A percentile compares a stretch with the other conserved stretches of the same genome.
Evolutionary conservation across 2,888 invertebrate species (phyloP).

Genomic region (Diplazon laetatorius): DNA sequence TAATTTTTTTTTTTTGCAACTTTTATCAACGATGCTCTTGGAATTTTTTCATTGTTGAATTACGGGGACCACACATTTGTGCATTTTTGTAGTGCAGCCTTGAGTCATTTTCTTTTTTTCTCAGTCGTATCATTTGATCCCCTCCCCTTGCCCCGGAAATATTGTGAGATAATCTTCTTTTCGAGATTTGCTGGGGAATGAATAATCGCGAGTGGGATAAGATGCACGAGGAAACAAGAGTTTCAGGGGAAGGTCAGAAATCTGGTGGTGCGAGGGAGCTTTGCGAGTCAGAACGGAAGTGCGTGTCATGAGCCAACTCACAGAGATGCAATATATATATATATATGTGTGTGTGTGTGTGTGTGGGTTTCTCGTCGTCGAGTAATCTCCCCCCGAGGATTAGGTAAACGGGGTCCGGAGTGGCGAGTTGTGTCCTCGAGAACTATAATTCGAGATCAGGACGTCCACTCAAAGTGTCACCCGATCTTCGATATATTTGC

Average conservation of each 20-base stretch:
- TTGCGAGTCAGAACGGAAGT: background rate
- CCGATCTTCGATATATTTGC: slow-evolving; percentile 53
- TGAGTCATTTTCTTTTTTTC: too few species aligned
- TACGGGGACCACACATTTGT: too few species aligned
- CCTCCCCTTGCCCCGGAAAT: too few species aligned
- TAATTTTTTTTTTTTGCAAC: too few species aligned
- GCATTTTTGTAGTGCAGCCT: too few species aligned
- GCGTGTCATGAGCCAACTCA: slow-evolving; percentile 3
- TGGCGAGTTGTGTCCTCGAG: slow-evolving; percentile 60
- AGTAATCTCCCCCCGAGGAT: slow-evolving; percentile 59
- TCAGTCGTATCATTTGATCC: too few species aligned
- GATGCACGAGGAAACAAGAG: slow-evolving; percentile 28
- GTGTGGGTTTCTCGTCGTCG: slow-evolving; percentile 5
- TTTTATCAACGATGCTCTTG: too few species aligned
- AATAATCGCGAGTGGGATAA: slow-evolving; percentile 7
- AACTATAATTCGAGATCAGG: slow-evolving; percentile 68
- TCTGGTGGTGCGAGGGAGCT: background rate
- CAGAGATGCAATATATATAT: slow-evolving; percentile 7
- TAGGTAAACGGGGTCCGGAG: slow-evolving; percentile 64
- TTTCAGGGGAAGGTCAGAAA: slow-evolving; percentile 29
- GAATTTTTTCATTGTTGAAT: too few species aligned
- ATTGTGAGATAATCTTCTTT: too few species aligned
- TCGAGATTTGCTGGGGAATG: background rate
- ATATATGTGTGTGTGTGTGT: too few species aligned
- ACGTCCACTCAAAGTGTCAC: slow-evolving; percentile 59